phyloP scores from a whole-genome alignment of 30 jellyfish, hydroid and myxozoan genomes.

The Chrysaora quinquecirrha region DNA sequence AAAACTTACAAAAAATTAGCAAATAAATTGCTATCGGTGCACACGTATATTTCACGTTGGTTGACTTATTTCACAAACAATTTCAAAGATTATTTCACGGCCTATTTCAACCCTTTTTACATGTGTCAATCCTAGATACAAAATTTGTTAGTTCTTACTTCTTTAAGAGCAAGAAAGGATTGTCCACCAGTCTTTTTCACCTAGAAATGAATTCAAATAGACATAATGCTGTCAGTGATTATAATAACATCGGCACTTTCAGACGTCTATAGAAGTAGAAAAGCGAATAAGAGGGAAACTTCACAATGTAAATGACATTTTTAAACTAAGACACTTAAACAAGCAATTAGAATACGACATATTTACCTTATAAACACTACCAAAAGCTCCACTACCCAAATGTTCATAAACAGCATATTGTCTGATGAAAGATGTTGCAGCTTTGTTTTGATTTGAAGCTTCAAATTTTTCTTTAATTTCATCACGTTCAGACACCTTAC shows the following conservation, averaged over 20 bases:
- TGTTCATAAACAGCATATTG: constrained; percentile 97
- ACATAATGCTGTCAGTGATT: background rate
- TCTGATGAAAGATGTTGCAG: constrained; percentile 69
- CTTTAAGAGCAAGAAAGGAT: constrained; percentile 91
- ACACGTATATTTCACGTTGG: no score
- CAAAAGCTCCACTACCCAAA: constrained; percentile 97
- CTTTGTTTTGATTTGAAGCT: constrained; percentile 84
- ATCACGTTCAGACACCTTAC: constrained; percentile 69
- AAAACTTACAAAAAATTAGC: no score
- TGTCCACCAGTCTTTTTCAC: constrained; percentile 96
- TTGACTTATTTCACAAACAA: no score
- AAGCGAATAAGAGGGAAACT: no score
- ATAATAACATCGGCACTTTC: background rate
- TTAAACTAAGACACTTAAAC: no score
- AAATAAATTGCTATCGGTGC: no score
- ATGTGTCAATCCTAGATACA: no score
- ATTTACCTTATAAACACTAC: constrained; percentile 92
- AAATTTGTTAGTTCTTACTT: constrained; percentile 74
- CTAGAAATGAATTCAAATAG: constrained; percentile 38
- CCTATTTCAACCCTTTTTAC: no score
- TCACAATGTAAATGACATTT: no score
- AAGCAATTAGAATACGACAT: no score
- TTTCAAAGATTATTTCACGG: no score
- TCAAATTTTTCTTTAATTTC: constrained; percentile 74
- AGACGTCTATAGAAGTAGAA: no score